phyloP scores from a whole-genome alignment of 2,888 invertebrate genomes.

The Perithous albicinctus region DNA sequence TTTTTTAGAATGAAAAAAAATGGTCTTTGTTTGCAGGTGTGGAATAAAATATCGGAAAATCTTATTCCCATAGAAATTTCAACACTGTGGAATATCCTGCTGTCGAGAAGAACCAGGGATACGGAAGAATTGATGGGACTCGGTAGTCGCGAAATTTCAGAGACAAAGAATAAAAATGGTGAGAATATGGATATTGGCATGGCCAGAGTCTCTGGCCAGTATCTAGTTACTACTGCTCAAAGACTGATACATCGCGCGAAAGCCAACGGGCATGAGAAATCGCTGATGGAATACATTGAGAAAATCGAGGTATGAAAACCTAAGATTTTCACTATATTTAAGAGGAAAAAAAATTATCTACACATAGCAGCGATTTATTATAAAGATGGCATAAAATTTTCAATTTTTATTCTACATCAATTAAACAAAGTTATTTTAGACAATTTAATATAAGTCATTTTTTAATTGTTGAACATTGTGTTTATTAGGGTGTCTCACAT shows the following conservation, averaged over 20 bases:
- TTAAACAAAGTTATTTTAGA: too few species aligned
- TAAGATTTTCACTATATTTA: neutral
- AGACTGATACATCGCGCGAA: constrained; percentile 69
- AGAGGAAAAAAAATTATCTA: neutral
- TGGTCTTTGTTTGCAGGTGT: constrained; percentile 71
- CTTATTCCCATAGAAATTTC: constrained; percentile 74
- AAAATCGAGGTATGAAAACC: constrained; percentile 75
- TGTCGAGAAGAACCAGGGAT: constrained; percentile 73
- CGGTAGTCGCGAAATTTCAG: constrained; percentile 66
- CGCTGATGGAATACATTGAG: constrained; percentile 75
- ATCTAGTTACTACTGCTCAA: constrained; percentile 74
- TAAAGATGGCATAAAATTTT: too few species aligned
- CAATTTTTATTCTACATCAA: too few species aligned
- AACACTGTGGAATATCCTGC: constrained; percentile 77
- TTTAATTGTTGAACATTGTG: too few species aligned
- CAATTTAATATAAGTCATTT: too few species aligned
- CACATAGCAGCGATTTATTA: too few species aligned
- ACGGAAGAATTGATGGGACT: constrained; percentile 75
- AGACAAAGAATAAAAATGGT: constrained; percentile 37
- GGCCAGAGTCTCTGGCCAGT: constrained; percentile 74
- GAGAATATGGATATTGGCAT: constrained; percentile 74
- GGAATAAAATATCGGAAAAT: constrained; percentile 73
- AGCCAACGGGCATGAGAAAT: constrained; percentile 69
- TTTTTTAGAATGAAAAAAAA: too few species aligned
- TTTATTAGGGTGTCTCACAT: too few species aligned